A percentile compares a stretch with the other conserved stretches of the same genome.
Evolutionary conservation across 1,140 invertebrate species (phyloP).

Genomic region (Myzus persicae): DNA sequence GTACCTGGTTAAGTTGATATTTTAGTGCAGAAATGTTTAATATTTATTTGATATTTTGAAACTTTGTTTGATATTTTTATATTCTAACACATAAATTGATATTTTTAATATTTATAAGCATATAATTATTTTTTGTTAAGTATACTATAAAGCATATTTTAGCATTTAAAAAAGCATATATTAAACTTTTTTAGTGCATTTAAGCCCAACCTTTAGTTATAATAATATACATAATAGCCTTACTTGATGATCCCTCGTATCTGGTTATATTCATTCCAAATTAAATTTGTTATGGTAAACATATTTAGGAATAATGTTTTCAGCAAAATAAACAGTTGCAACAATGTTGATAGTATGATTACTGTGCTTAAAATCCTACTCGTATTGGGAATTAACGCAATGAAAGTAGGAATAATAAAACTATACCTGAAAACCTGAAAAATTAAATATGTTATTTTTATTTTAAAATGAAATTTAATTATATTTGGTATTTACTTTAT

Average conservation of each 20-base stretch:
- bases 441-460: constrained; percentile 62
- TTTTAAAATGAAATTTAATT: background rate
- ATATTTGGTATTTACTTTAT: constrained; percentile 69
- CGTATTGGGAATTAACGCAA: constrained; percentile 75
- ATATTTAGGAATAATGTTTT: constrained; percentile 76
- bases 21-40: too few relatives aligned
- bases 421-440: constrained; percentile 74
- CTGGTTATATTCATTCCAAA: constrained; percentile 76
- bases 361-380: constrained; percentile 70
- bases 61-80: too few relatives aligned
- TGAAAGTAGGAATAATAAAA: constrained; percentile 76
- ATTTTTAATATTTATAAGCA: too few relatives aligned
- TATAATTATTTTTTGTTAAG: too few relatives aligned
- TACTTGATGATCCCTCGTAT: constrained; percentile 72
- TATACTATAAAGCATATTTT: too few relatives aligned
- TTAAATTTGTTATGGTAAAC: constrained; percentile 72
- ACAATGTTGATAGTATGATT: constrained; percentile 74
- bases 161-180: too few relatives aligned
- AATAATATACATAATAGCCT: background rate
- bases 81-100: too few relatives aligned
- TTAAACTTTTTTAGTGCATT: too few relatives aligned
- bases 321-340: constrained; percentile 76
- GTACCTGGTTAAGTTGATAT: too few relatives aligned
- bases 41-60: too few relatives aligned
- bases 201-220: background rate